These are phyloP conservation scores for Nasua narica DNA, from an alignment of 2,797 vertebrate species.

Conservation along the genomic window DNA sequence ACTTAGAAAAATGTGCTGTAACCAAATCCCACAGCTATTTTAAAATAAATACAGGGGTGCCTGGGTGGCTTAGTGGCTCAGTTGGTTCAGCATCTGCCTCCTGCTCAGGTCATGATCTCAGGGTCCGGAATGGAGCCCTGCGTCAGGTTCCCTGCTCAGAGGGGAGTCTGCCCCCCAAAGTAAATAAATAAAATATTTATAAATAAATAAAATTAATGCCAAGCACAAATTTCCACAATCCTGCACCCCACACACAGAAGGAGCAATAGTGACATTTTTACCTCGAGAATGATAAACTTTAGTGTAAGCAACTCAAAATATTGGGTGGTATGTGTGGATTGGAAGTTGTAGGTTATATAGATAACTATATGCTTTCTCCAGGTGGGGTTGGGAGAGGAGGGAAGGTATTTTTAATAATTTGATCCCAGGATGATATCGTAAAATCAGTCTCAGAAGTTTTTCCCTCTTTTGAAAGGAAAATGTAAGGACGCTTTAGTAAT, in stretches of 20 bases:
- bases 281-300: neutral
- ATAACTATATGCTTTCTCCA: neutral
- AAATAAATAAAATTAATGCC: neutral
- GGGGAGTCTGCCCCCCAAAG: neutral
- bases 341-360: neutral
- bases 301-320: neutral
- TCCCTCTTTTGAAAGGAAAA: neutral
- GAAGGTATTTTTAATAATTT: neutral
- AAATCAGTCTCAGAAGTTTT: neutral
- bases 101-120: neutral
- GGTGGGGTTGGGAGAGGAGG: too few species aligned
- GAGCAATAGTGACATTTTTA: neutral
- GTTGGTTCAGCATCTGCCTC: neutral
- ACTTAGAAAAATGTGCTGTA: neutral
- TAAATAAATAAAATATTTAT: neutral
- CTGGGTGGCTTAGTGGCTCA: neutral
- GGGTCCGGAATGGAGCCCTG: neutral
- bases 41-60: neutral
- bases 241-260: neutral
- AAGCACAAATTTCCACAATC: neutral
- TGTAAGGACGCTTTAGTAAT: neutral
- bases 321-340: neutral
- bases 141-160: neutral
- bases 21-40: neutral
- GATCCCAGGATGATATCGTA: neutral